Evolutionary conservation across 2,888 invertebrate species (phyloP), one percentile per base, ranked within the genome.

Genomic region (Drosophila monieri): DNA sequence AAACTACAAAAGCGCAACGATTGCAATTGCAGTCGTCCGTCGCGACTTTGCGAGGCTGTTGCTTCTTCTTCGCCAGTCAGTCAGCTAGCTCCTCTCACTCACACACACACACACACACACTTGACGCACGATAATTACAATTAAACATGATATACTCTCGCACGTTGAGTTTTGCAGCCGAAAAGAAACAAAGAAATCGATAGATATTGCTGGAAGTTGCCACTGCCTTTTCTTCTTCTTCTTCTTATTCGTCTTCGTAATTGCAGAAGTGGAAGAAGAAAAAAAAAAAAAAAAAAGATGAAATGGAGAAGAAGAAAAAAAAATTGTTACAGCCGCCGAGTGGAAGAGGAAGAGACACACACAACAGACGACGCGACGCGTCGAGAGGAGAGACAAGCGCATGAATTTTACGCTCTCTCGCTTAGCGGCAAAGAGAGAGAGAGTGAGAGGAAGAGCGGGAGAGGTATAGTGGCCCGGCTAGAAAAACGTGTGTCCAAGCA

Each of bases 371-470:
- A 67, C 67, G 64, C 73, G 64, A 49, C 49, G 67, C 48, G 54
- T 46, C 54, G 55, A 74, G 74, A 59, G 74, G 52, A 53, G 51
- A 61, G 69, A 66, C 72, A 73, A 78, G 80, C 81, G 70, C 83
- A 86, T 88, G 74, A 88, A 85, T 70, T 85, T 69, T 70, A 85
- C 84, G 88, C 81, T 86, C 81, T 81, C 81, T 56, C 75, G 76
- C 77, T 79, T 27, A 27, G 27, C 27, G 27, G 27, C 27, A 0
- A 4, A 4, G 86, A 71, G 79, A 30, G 62, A 71, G 67, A 56
- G 83, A 68, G n/a, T n/a, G 80, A 70, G 2, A 18, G 18, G 18
- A 18, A 18, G 80, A 56, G 60, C 67, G 30, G 55, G 49, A 68
- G 60, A 61, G 53, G 69, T 78, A 76, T 72, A 79, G 77, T 55